Evolutionary conservation across 1,140 invertebrate genomes (phyloP), one percentile per base, ranked within the genome.

Genomic region (Drosophila lacertosa): DNA sequence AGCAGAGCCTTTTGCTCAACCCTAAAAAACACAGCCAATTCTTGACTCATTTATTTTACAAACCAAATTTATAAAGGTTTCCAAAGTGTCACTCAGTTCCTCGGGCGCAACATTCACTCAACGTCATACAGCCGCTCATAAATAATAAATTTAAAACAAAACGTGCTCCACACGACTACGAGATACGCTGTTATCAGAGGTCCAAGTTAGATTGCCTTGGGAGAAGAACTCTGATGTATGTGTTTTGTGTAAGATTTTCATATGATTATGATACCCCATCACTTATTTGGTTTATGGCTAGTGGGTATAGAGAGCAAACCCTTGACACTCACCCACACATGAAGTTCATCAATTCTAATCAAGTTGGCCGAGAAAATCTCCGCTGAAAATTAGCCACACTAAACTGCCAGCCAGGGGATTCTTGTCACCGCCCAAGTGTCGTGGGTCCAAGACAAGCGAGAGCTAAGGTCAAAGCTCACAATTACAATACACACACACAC

Each of bases 291-390:
- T 40, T 15, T 15, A 4, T 40, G 4, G 1, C 26, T 54, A 26
- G 9, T 15, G 33, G 35, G 51, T 40, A 39, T 39, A 13, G 2
- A 6, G 10, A 26, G 18, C 11, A 33, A 60, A 55, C 77, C 64
- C 63, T 63, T 72, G 65, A 76, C 67, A 76, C 77, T 65, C n/a
- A 33, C 44, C 53, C 51, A 50, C 51, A 50, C 62, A 74, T 77
- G 60, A 70, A 77, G 58, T 86, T 81, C 82, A 88, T 88, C 77
- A 88, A 88, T 88, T 82, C 83, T 82, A 88, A 88, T 88, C 83
- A 88, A 88, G 77, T 57, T 64, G 26, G 62, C 47, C 57, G 26
- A 64, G 33, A 48, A 82, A 88, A 88, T 78, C 82, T 82, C 35
- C 74, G 77, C 78, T 75, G 67, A 88, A 88, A 88, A 88, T 88